phyloP scores from a whole-genome alignment of 1,140 invertebrate genomes.

The Euura saliciscinereae region DNA sequence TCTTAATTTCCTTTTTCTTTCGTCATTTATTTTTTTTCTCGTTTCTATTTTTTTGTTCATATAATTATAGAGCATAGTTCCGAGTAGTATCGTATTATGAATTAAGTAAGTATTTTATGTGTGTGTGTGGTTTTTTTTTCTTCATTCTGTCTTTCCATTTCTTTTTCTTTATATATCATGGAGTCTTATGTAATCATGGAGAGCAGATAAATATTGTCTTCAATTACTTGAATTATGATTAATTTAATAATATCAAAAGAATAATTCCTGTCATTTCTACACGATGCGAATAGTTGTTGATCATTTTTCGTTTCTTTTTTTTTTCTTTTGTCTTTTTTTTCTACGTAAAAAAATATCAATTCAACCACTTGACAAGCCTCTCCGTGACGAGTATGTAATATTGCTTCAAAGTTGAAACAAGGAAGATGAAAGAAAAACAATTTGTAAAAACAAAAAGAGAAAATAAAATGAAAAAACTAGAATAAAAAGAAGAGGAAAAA shows the following conservation, averaged over 20 bases:
- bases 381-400: background rate
- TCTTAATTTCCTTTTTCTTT: background rate
- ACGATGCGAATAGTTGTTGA: background rate
- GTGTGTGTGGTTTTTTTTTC: no score
- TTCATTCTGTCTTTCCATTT: no score
- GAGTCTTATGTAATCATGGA: slow-evolving; percentile 25
- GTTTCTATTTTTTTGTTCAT: no score
- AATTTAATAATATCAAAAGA: background rate
- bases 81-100: no score
- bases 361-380: background rate
- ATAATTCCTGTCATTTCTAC: background rate
- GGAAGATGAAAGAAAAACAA: background rate
- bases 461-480: background rate
- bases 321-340: background rate
- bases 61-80: no score
- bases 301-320: background rate
- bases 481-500: background rate
- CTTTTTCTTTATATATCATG: background rate
- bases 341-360: no score
- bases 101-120: no score
- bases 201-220: slow-evolving; percentile 56
- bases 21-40: no score
- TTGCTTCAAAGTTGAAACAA: background rate
- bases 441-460: background rate
- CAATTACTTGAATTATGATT: slow-evolving; percentile 49